Percentiles rank a stretch among this genome's conserved stretches.
Conservation (phyloP, 1,140 invertebrate genomes). For the Calliphora vicina region DNA sequence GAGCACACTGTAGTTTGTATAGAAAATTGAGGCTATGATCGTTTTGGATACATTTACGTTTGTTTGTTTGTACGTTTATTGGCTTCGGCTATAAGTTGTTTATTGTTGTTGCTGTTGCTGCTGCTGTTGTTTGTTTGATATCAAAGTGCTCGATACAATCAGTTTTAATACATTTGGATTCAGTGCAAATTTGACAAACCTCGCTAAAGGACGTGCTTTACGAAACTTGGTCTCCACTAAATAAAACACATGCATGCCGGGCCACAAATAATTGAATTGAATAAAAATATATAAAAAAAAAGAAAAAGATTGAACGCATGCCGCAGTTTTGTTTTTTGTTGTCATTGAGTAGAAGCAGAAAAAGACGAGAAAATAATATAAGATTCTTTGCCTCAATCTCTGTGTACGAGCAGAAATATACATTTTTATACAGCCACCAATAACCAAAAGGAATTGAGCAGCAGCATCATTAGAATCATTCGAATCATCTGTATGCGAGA, state of each 20-base stretch:
- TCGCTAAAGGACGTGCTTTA: conserved; percentile 21
- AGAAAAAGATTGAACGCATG: background rate
- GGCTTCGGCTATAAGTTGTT: background rate
- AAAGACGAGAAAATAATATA: too few relatives aligned
- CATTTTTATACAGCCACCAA: background rate
- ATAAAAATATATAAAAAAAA: background rate
- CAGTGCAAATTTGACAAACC: conserved; percentile 34
- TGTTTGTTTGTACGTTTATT: background rate
- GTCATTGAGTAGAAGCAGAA: too few relatives aligned
- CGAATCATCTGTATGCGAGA: background rate
- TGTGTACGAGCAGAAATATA: background rate
- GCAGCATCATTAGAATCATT: too few relatives aligned
- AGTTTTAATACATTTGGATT: conserved; percentile 17
- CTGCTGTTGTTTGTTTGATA: background rate
- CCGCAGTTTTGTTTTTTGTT: background rate
- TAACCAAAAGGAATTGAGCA: background rate
- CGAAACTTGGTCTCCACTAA: background rate
- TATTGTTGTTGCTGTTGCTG: background rate
- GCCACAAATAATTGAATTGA: background rate
- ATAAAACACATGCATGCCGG: conserved; percentile 12
- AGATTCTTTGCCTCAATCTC: too few relatives aligned
- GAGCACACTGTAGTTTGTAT: background rate
- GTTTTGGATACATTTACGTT: background rate
- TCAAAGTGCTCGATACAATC: conserved; percentile 23
- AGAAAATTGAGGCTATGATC: background rate